Base-by-base conservation (phyloP, 2,113 vertebrate genomes). In the Hemibagrus wyckioides region DNA sequence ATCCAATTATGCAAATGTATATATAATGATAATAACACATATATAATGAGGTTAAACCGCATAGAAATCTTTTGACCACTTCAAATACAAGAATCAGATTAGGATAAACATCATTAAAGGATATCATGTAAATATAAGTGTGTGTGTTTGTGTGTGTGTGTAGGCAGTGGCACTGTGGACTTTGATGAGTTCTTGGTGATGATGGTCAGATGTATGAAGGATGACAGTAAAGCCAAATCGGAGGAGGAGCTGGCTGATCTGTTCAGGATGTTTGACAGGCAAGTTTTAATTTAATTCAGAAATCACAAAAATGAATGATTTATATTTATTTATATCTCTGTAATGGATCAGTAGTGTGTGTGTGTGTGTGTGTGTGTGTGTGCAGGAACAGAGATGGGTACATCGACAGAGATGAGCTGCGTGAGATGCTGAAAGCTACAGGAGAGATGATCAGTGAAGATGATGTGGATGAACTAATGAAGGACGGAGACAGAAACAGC, bases 221-320 rank as follows among this genome's bases (percentile, higher is more conserved):
- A 99, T 0, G 98, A 99, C 95, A 99, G 98, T 95, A 99, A 99
- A 95, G 98, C 97, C 41, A 99, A 98, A 91, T 95, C 98, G 0
- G 98, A 99, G 90, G 98, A 99, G 86, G 98, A 99, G 41, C 95
- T 99, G 86, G 98, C 98, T 0, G 98, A 99, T 90, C 96, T 99
- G 90, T 99, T 99, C 92, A 97, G 98, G 88, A 99, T 99, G 98
- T 99, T 99, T 93, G 98, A 99, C 93, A 99, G 99, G 98, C 99
- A 93, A 93, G 96, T 89, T 6, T 52, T 9, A 23, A 36, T n/a
- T 50, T 15, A 23, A 11, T 23, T 73, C 8, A 1, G 8, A 19
- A 5, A 65, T 30, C 28, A n/a, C 1, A 3, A 21, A 19, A 14
- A 69, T 39, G 6, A 15, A 19, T 15, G 39, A 15, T 36, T 7